Evolutionary conservation across 2,888 invertebrate species (phyloP).

Genomic region (Sinodicranocentrus sp.): DNA sequence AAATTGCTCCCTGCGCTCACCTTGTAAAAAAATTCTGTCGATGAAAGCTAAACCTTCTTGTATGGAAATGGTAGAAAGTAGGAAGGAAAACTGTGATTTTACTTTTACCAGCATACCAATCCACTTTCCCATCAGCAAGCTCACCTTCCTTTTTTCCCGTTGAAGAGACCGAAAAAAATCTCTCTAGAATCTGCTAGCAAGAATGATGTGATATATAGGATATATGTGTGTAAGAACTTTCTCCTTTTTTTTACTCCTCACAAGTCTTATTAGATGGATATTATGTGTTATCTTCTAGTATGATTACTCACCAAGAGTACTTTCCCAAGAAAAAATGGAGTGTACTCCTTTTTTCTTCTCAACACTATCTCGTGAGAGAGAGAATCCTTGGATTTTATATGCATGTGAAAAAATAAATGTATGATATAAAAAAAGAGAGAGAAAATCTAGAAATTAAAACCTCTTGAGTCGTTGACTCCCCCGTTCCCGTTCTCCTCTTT

Average conservation of each 20-base stretch:
- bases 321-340: no score
- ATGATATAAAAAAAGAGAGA: not conserved
- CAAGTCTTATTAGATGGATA: conserved; percentile 43
- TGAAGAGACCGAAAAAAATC: no score
- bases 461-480: conserved; percentile 73
- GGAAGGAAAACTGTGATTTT: not conserved
- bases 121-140: no score
- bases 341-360: not conserved
- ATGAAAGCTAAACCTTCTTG: not conserved
- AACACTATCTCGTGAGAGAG: not conserved
- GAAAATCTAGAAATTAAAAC: conserved; percentile 61
- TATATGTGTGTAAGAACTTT: conserved; percentile 15
- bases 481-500: conserved; percentile 76
- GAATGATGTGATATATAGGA: conserved; percentile 32
- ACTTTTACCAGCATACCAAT: no score
- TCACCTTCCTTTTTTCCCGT: no score
- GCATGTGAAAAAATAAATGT: not conserved
- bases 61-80: not conserved
- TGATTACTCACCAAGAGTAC: conserved; percentile 23
- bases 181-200: not conserved
- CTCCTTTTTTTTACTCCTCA: not conserved
- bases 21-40: conserved; percentile 2
- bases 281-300: conserved; percentile 49
- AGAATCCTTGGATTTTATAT: not conserved
- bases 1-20: not conserved